phyloP scores from a whole-genome alignment of 2,888 invertebrate species.

The Zaprionus obscuricornis region DNA sequence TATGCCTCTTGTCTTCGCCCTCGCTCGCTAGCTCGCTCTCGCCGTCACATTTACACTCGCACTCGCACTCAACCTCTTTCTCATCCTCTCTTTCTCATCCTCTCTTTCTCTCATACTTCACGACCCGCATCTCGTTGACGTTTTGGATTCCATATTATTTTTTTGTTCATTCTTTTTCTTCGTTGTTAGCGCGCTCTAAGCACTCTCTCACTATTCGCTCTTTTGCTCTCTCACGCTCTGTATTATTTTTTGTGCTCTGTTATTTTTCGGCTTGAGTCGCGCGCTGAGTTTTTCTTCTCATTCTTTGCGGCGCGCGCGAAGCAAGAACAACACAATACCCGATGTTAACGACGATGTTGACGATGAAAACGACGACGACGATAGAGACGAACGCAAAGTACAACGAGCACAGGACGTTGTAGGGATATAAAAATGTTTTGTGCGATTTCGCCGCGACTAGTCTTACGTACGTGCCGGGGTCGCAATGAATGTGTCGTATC shows the following conservation, averaged over 20 bases:
- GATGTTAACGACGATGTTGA: conserved; percentile 30
- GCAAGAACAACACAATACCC: conserved; percentile 48
- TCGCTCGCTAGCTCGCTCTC: background rate
- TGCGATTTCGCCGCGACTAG: conserved; percentile 80
- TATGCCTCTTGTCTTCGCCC: conserved; percentile 17
- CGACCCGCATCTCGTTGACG: conserved; percentile 23
- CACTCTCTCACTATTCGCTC: conserved; percentile 29
- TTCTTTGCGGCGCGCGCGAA: conserved; percentile 74
- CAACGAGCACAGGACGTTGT: conserved; percentile 62
- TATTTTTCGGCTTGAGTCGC: conserved; percentile 68
- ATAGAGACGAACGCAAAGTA: conserved; percentile 47
- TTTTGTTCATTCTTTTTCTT: conserved; percentile 24
- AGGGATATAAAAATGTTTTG: conserved; percentile 83
- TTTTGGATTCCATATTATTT: conserved; percentile 50
- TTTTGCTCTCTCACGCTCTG: conserved; percentile 36
- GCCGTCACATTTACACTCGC: background rate
- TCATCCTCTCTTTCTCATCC: conserved; percentile 18
- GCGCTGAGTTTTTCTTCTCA: conserved; percentile 73
- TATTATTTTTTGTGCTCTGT: conserved; percentile 54
- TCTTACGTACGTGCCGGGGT: conserved; percentile 83
- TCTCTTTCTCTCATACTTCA: too few relatives aligned
- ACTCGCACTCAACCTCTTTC: conserved; percentile 5
- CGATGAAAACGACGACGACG: conserved; percentile 56
- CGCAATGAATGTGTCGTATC: conserved; percentile 77
- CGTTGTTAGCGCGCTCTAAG: conserved; percentile 32